Evolutionary conservation across 2,113 vertebrate genomes (phyloP), one percentile per base, ranked within the genome.

Genomic region (Misgurnus anguillicaudatus): DNA sequence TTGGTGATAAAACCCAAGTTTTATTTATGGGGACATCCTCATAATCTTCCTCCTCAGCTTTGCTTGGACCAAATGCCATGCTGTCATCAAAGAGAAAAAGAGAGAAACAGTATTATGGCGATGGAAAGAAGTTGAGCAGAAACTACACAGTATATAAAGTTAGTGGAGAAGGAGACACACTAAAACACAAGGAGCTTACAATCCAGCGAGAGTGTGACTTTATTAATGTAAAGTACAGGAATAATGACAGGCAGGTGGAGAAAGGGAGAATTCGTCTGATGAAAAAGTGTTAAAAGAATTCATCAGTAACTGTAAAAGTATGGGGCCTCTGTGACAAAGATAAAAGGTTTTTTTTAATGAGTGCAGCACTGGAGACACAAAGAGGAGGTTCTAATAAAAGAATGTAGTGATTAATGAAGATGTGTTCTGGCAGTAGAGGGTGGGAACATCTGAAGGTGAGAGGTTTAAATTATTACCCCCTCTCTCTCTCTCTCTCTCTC

Each of bases 1-100:
- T 98, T 36, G 96, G 97, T 64, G 97, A 96, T 82, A 98, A 91
- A 75, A 98, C 96, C 97, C 97, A 98, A 6, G 96, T 98, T 90
- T 97, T 97, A 85, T 98, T 98, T 80, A 95, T 93, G 0, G 88
- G 95, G 74, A 95, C 93, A 67, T 98, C 97, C 78, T 98, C 96
- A 85, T 98, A 97, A 31, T 98, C 97, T 72, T 98, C 97, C 45
- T 98, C 97, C 41, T 97, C 96, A 83, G 93, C 86, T 91, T 96
- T 98, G 87, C 95, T 95, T 79, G 93, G 90, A 41, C 93, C 95
- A 78, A 91, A 74, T 2, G 87, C 87, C 81, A 88, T 73, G 74
- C 92, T 92, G 87, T 75, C 77, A 31, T 60, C 14, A 78, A 66
- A 51, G 9, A 79, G 41, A 72, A 36, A n/a, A 13, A 47, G 0